These are phyloP conservation scores for Rhinophrynus dorsalis DNA, from an alignment of 2,797 vertebrate genomes.

Conservation along the genomic window DNA sequence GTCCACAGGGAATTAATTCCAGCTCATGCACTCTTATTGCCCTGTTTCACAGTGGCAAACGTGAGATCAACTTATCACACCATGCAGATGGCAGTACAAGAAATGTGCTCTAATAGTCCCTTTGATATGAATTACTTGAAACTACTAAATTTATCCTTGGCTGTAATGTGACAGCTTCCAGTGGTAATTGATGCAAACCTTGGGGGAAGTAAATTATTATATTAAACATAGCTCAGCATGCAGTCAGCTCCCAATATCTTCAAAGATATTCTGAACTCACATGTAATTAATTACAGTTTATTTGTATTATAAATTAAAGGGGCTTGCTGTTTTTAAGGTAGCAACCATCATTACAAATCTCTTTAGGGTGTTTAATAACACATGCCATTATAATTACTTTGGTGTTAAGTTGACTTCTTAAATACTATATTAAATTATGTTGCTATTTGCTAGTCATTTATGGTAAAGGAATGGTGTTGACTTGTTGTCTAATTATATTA, in stretches of 20 bases:
- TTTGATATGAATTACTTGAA: slow-evolving; percentile 55
- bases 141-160: slow-evolving; percentile 36
- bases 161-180: slow-evolving; percentile 49
- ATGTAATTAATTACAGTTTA: slow-evolving; percentile 53
- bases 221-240: slow-evolving; percentile 36
- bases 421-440: too few relatives aligned
- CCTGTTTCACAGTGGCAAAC: slow-evolving; percentile 50
- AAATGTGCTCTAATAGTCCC: slow-evolving; percentile 29
- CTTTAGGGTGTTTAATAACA: slow-evolving; percentile 7
- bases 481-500: too few relatives aligned
- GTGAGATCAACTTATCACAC: slow-evolving; percentile 49
- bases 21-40: slow-evolving; percentile 50
- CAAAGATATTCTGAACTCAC: slow-evolving; percentile 47
- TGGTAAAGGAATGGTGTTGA: too few relatives aligned
- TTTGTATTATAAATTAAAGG: slow-evolving; percentile 6
- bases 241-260: slow-evolving; percentile 45
- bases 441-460: too few relatives aligned
- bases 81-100: slow-evolving; percentile 48
- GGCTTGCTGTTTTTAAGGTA: neutral
- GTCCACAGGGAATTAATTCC: slow-evolving; percentile 52
- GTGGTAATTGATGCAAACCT: slow-evolving; percentile 51
- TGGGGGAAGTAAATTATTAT: slow-evolving; percentile 37
- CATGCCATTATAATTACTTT: neutral
- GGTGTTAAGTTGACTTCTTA: neutral
- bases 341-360: neutral